phyloP scores from a whole-genome alignment of 2,113 vertebrate genomes.

The Platycercus adscitus region DNA sequence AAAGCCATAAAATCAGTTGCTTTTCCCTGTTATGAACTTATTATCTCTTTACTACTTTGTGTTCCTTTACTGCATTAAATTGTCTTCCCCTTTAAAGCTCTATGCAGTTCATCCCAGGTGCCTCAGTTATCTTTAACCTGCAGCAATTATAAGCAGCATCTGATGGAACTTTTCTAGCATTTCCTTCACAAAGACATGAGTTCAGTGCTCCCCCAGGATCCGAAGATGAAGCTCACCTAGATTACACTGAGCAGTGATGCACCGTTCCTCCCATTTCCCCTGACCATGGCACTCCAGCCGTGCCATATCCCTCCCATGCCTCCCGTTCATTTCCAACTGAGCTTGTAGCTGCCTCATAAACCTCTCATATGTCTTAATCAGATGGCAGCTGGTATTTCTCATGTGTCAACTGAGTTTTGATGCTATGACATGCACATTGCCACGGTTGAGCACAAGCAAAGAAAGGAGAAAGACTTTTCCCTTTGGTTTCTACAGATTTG shows the following conservation, averaged over 20 bases:
- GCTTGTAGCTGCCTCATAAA: neutral
- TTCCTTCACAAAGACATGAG: neutral
- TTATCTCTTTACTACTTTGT: neutral
- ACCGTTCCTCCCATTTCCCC: neutral
- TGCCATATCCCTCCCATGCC: fast-evolving
- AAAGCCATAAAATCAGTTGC: neutral
- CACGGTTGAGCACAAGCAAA: neutral
- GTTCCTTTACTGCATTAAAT: neutral
- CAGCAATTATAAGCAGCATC: neutral
- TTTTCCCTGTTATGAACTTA: neutral
- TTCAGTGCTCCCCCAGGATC: neutral
- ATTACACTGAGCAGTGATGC: fast-evolving
- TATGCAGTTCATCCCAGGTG: neutral
- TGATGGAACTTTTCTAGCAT: neutral
- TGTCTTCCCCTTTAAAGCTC: neutral
- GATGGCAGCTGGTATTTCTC: neutral
- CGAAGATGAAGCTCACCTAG: neutral
- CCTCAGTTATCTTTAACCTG: neutral
- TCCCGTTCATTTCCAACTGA: fast-evolving
- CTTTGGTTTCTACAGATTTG: neutral
- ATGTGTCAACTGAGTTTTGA: neutral
- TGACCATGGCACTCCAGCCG: neutral
- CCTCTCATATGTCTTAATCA: neutral
- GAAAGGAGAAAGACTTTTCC: neutral
- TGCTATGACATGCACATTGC: neutral